Base-by-base conservation (phyloP, 2,797 vertebrate genomes). In the Simalia tracyae region DNA sequence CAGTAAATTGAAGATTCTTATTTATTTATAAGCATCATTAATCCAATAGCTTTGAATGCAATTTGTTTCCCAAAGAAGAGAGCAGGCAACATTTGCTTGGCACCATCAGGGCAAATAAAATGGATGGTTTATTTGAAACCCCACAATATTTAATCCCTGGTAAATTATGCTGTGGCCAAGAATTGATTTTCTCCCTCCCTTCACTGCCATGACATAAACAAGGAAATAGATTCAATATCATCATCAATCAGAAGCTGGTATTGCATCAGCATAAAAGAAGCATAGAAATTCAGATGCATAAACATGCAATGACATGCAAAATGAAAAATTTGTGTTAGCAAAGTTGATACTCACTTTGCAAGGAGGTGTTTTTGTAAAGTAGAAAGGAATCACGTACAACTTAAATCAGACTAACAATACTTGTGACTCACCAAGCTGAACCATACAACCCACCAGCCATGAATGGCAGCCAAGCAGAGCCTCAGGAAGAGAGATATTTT, bases 11-110 rank as follows among this genome's bases (percentile, higher is more conserved):
- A 94, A 94, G 92, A 90, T 60, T 95, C 94, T 95, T 95, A 94
- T 95, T 96, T 96, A 95, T 96, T 96, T 95, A 94, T 95, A 95
- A 95, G 92, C 92, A 26, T 93, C 66, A 88, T 95, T 95, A 96
- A 95, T 96, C 95, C 94, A 64, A 60, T 87, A 92, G 63, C 36
- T 89, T 88, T 93, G 92, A 93, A 92, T 93, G 90, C 89, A 87
- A 92, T 92, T 94, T 94, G 28, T 76, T 94, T 11, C 24, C 86
- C 57, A 59, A 87, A 94, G 90, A 93, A 91, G 84, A 89, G 57
- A 94, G 14, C 19, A 0, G 61, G 17, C 15, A 11, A 89, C 46
- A 6, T 2, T 92, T 90, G 93, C 85, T 92, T 94, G 90, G 72
- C 87, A 84, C 92, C 93, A 86, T 92, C 92, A 63, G 31, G 4